Evolutionary conservation across 2,888 invertebrate species (phyloP).

Genomic region (Lepidocyrtinus sp.): DNA sequence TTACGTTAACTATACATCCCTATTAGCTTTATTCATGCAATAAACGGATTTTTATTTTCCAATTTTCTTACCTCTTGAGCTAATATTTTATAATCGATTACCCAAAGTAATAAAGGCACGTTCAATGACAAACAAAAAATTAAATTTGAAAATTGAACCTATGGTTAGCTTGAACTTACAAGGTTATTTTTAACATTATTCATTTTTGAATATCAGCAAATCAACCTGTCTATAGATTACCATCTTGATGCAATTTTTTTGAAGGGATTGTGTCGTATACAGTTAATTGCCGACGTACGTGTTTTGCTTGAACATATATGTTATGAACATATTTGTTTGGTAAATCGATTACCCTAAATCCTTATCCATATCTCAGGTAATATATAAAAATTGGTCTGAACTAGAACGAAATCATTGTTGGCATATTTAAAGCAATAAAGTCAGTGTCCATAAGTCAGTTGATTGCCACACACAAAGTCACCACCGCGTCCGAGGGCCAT

Average conservation of each 20-base stretch:
- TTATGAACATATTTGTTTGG: not conserved
- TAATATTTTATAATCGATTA: conserved; percentile 1
- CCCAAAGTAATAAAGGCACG: not conserved
- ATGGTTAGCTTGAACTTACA: not conserved
- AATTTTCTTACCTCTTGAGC: not conserved
- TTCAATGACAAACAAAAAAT: not conserved
- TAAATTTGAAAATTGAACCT: not conserved
- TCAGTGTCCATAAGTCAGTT: not conserved
- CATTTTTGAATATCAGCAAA: not conserved
- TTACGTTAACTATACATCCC: too few species aligned
- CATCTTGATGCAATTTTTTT: not conserved
- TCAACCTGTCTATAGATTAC: not conserved
- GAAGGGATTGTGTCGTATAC: not conserved
- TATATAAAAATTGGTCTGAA: not conserved
- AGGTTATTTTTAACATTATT: not conserved
- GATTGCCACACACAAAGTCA: not conserved
- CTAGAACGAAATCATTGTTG: not conserved
- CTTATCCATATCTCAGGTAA: not conserved
- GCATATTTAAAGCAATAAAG: not conserved
- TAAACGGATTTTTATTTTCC: not conserved
- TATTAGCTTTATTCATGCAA: not conserved
- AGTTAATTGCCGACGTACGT: not conserved
- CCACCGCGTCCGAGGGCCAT: not conserved
- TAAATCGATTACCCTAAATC: not conserved
- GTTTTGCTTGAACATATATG: not conserved